Conservation (phyloP, 2,797 vertebrate species). For the Sebastes nivosus region DNA sequence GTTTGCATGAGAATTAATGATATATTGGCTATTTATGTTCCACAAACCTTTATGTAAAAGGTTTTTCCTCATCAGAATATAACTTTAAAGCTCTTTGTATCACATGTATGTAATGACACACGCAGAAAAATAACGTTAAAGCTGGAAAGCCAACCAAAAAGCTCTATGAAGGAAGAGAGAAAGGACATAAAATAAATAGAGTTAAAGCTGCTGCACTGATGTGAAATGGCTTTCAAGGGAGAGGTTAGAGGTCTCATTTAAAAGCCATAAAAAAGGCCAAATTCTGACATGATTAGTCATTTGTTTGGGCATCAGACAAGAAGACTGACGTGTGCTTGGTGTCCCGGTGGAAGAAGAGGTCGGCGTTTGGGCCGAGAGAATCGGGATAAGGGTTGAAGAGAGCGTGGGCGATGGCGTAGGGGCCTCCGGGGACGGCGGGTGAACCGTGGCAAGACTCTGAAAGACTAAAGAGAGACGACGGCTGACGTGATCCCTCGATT, state of each 20-base stretch:
- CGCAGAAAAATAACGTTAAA: not conserved
- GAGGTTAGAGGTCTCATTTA: conserved; percentile 47
- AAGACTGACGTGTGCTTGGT: conserved; percentile 41
- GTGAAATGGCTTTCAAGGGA: conserved; percentile 49
- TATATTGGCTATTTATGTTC: not conserved
- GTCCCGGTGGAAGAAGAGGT: conserved; percentile 59
- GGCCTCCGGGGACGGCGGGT: conserved; percentile 37
- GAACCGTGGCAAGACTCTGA: conserved; percentile 9
- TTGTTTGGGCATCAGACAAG: conserved; percentile 54
- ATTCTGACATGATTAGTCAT: conserved; percentile 57
- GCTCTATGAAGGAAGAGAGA: not conserved
- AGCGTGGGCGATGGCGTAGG: conserved; percentile 41
- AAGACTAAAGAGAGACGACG: conserved; percentile 11
- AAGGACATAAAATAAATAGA: not conserved
- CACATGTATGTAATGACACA: not conserved
- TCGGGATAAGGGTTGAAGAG: conserved; percentile 46
- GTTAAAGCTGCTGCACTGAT: conserved; percentile 7
- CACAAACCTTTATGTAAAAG: not conserved
- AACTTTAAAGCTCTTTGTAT: not conserved
- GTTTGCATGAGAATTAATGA: not conserved
- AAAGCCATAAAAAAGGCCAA: conserved; percentile 28
- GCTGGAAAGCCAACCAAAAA: not conserved
- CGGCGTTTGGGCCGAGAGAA: conserved; percentile 55
- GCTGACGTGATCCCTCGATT: conserved; percentile 25
- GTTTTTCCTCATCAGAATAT: not conserved